Percentiles rank a stretch among this genome's conserved stretches.
Conservation (phyloP, 2,888 invertebrate species). For the Caenorhabditis sp. region DNA sequence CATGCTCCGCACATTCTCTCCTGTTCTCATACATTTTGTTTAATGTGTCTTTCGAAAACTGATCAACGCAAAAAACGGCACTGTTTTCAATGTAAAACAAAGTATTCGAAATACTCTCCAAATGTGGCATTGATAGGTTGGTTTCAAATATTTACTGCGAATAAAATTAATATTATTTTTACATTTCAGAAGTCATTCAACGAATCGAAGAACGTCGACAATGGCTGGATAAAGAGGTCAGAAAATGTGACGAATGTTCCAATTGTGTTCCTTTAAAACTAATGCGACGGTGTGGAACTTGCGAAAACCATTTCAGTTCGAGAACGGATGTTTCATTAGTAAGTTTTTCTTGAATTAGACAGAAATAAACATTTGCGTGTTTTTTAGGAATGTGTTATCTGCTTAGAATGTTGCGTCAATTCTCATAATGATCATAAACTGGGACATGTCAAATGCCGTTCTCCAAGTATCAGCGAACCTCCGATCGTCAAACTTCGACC, state of each 20-base stretch:
- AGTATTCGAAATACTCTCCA: constrained; percentile 31
- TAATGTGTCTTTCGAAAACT: constrained; percentile 33
- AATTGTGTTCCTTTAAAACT: constrained; percentile 18
- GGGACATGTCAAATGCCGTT: not conserved
- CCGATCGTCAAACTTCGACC: constrained; percentile 16
- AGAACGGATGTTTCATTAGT: constrained; percentile 29
- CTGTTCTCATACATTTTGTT: constrained; percentile 35
- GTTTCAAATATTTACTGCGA: not conserved
- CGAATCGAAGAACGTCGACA: constrained; percentile 26
- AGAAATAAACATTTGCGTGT: not conserved
- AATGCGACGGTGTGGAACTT: constrained; percentile 24
- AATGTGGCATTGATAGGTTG: constrained; percentile 28
- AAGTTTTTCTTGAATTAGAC: not conserved
- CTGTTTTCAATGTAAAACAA: constrained; percentile 28
- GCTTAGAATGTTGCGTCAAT: constrained; percentile 67
- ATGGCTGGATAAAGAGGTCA: constrained; percentile 16
- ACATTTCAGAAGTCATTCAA: constrained; percentile 21
- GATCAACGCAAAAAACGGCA: constrained; percentile 29
- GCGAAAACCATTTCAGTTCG: constrained; percentile 24
- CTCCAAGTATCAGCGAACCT: constrained; percentile 14
- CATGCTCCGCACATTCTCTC: constrained; percentile 32
- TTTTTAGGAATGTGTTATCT: constrained; percentile 38
- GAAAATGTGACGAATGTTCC: constrained; percentile 31
- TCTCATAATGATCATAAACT: constrained; percentile 64
- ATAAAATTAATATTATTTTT: not conserved